Percentiles rank a stretch among this genome's conserved stretches.
These are phyloP conservation scores for Pseudachorutes palmiensis DNA, from an alignment of 1,140 invertebrate species.

Conservation along the genomic window DNA sequence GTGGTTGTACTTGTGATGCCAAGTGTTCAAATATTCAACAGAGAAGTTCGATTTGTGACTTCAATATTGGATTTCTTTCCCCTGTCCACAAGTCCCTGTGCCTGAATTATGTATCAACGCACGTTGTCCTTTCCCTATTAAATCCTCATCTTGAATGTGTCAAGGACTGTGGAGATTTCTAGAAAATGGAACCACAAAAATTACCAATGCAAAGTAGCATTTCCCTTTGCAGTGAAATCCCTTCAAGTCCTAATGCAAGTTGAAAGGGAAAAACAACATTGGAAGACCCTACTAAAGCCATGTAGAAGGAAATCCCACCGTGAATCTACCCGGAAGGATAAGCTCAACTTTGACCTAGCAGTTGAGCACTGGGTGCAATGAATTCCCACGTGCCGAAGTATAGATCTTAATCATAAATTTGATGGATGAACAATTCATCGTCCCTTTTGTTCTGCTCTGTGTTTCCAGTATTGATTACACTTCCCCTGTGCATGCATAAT, in stretches of 20 bases:
- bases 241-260: not conserved
- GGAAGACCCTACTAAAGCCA: not conserved
- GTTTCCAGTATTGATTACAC: constrained; percentile 3
- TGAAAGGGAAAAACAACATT: not conserved
- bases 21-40: not conserved
- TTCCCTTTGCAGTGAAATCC: too few relatives aligned
- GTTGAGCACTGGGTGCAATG: not conserved
- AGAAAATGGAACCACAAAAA: not conserved
- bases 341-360: too few relatives aligned
- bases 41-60: not conserved
- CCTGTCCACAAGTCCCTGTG: not conserved
- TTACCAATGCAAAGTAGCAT: constrained; percentile 2
- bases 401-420: not conserved
- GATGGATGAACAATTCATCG: not conserved
- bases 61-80: not conserved
- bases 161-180: not conserved
- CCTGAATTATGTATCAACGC: not conserved
- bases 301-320: too few relatives aligned
- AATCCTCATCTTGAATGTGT: not conserved
- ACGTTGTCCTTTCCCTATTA: not conserved
- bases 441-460: too few relatives aligned
- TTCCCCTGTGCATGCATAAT: constrained; percentile 1
- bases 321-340: too few relatives aligned
- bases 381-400: not conserved
- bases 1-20: not conserved